Conservation (phyloP, 1,140 invertebrate genomes). For the Diabrotica undecimpunctata region DNA sequence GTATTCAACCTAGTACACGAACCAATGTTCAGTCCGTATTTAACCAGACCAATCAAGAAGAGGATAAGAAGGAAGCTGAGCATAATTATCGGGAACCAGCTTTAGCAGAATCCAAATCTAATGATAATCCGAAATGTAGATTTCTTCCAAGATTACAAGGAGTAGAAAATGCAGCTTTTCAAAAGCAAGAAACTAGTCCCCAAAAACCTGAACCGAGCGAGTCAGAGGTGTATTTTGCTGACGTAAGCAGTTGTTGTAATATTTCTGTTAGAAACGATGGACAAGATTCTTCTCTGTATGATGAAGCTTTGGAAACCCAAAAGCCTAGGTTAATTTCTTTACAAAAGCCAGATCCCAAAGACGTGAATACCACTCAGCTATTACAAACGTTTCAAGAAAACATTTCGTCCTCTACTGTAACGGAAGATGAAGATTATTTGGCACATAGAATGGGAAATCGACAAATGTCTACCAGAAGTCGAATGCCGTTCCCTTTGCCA, state of each 20-base stretch:
- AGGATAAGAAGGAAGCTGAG: slow-evolving; percentile 24
- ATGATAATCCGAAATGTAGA: slow-evolving; percentile 36
- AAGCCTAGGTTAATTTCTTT: slow-evolving; percentile 39
- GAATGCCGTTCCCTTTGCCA: slow-evolving; percentile 56
- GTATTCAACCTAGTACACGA: slow-evolving; percentile 42
- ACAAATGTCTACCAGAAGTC: slow-evolving; percentile 55
- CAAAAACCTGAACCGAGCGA: slow-evolving; percentile 58
- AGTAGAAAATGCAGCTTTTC: slow-evolving; percentile 65
- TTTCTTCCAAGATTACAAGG: slow-evolving; percentile 52
- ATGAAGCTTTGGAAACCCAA: slow-evolving; percentile 46
- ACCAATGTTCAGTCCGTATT: slow-evolving; percentile 52
- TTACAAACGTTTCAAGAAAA: slow-evolving; percentile 36
- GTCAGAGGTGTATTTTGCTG: slow-evolving; percentile 80
- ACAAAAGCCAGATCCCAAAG: slow-evolving; percentile 30
- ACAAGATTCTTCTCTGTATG: slow-evolving; percentile 47
- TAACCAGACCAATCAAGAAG: slow-evolving; percentile 32
- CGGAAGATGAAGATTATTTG: slow-evolving; percentile 55
- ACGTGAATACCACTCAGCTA: slow-evolving; percentile 29
- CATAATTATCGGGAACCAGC: slow-evolving; percentile 42
- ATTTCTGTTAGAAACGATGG: slow-evolving; percentile 63
- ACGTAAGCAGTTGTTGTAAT: slow-evolving; percentile 80
- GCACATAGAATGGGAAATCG: slow-evolving; percentile 52
- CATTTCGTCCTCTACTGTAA: slow-evolving; percentile 29
- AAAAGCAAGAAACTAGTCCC: slow-evolving; percentile 55
- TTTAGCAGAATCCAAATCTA: slow-evolving; percentile 27